These are phyloP conservation scores for Phataginus tricuspis DNA, from an alignment of 2,797 vertebrate species.

Conservation along the genomic window DNA sequence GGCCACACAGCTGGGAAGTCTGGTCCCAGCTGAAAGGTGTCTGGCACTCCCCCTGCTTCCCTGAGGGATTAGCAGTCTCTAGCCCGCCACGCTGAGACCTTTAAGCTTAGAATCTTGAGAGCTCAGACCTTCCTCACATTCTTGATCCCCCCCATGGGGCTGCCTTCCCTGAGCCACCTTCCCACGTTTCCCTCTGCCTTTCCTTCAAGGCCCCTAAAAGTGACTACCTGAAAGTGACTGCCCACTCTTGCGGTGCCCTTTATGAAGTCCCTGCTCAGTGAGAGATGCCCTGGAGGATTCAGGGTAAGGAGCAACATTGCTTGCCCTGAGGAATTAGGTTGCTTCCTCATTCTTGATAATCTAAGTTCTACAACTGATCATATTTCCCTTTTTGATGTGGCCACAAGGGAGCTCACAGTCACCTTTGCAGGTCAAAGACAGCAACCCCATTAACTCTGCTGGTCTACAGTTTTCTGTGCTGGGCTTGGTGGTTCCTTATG, in stretches of 20 bases:
- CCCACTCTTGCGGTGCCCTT: background rate
- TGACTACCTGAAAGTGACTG: too few species aligned
- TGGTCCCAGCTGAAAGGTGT: background rate
- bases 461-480: background rate
- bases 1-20: background rate
- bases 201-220: background rate
- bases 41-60: background rate
- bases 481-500: background rate
- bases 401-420: background rate
- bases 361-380: background rate
- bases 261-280: background rate
- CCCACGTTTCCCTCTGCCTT: background rate
- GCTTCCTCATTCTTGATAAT: background rate
- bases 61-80: background rate
- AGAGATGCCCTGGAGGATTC: background rate
- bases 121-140: background rate
- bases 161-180: background rate
- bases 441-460: background rate
- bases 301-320: background rate
- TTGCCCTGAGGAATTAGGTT: background rate
- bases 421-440: background rate
- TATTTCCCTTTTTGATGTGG: background rate
- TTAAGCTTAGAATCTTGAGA: background rate
- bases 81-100: background rate
- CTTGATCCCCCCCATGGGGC: background rate